Percentiles rank a stretch among this genome's conserved stretches.
These are phyloP conservation scores for Sebastes umbrosus DNA, from an alignment of 2,797 vertebrate species.

Conservation along the genomic window DNA sequence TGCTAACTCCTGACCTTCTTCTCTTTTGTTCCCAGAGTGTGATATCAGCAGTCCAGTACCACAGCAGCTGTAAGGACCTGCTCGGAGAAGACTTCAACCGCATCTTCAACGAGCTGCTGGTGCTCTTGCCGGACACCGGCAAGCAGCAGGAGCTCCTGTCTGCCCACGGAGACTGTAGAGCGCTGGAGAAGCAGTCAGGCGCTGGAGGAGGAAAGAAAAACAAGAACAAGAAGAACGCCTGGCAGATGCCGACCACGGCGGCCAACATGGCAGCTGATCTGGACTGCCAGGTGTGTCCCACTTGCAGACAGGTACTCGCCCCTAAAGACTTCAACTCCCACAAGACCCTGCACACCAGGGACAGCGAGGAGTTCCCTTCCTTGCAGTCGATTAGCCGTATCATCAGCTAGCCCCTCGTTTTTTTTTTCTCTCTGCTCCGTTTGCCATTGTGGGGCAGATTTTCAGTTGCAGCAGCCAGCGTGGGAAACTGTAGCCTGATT, in stretches of 20 bases:
- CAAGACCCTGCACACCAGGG: constrained; percentile 89
- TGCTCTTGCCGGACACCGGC: constrained; percentile 91
- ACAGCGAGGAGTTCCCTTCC: constrained; percentile 94
- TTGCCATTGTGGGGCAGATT: not conserved
- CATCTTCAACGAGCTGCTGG: constrained; percentile 95
- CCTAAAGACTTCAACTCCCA: constrained; percentile 90
- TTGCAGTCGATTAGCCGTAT: constrained; percentile 94
- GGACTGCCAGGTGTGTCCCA: constrained; percentile 93
- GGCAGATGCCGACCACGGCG: constrained; percentile 79
- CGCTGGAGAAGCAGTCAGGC: constrained; percentile 81
- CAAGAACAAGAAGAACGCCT: constrained; percentile 90
- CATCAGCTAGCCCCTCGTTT: constrained; percentile 86
- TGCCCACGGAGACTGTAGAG: constrained; percentile 87
- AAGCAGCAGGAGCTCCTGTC: constrained; percentile 97
- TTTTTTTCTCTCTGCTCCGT: not conserved
- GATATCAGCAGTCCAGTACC: constrained; percentile 92
- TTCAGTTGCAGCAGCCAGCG: constrained; percentile 9
- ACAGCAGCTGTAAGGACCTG: constrained; percentile 91
- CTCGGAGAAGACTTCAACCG: constrained; percentile 91
- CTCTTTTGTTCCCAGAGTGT: constrained; percentile 81
- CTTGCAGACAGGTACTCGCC: constrained; percentile 93
- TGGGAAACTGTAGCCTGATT: constrained; percentile 18
- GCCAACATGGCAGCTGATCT: constrained; percentile 77
- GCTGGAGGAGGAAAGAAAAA: constrained; percentile 78
- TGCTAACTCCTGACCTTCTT: not conserved